Base-by-base conservation (phyloP, 2,113 vertebrate species). In the Xenus cinereus region DNA sequence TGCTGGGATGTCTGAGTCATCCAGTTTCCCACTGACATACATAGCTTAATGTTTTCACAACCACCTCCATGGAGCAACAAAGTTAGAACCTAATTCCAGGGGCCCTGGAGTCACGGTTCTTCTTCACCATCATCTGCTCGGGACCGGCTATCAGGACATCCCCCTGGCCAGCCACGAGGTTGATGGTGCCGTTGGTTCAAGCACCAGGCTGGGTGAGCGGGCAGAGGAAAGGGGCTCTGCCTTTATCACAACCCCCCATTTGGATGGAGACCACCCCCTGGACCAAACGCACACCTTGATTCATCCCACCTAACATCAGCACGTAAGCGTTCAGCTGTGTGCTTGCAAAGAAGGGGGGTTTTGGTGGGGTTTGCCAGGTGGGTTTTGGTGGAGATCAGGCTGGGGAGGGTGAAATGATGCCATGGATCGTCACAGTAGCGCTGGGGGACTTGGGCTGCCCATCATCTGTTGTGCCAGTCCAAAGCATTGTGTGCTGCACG, bases 1-100 rank as follows among this genome's bases (percentile, higher is more conserved):
- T 77, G 32, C 86, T 64, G 95, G 92, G 57, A 80, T 53, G 57
- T 62, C 62, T 41, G 89, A 92, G 60, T 88, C 93, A 81, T 21
- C 37, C 45, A 6, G 21, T 53, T 76, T 73, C 64, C 69, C 75
- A 54, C 66, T 50, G 59, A 33, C 82, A 92, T 8, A 53, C 41
- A 32, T 3, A 76, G 39, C 53, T 76, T 20, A 1, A 6, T 48
- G 83, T 77, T 59, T 63, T 39, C 83, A 53, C 69, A 64, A n/a
- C n/a, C 66, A 53, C 78, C 59, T 39, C 93, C 15, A 14, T 9
- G 26, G 50, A 73, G 74, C 60, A 64, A 22, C 7, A 4, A 12
- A 32, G 37, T 41, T 26, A 27, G 3, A 68, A 37, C 33, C 41
- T 19, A 26, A 33, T 26, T 51, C 53, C 53, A 37, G 57, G 48